A percentile compares a stretch with the other conserved stretches of the same genome.
Evolutionary conservation across 2,113 vertebrate genomes (phyloP).

Genomic region (Triplophysa dalaica): DNA sequence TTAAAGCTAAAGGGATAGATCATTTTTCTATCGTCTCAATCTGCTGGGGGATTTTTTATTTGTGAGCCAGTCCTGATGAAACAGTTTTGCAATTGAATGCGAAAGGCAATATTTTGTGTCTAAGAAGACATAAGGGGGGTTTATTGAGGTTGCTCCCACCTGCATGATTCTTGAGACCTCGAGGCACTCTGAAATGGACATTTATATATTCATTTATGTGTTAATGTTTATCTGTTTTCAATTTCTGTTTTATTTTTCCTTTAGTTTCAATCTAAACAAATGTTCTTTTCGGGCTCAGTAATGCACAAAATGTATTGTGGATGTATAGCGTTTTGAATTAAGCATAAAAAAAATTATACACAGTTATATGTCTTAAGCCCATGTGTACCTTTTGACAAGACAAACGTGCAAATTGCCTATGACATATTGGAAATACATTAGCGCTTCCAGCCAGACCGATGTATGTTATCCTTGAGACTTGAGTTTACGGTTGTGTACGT

Average conservation of each 20-base stretch:
- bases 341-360: too few species aligned
- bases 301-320: too few species aligned
- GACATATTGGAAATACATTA: neutral
- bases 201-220: too few species aligned
- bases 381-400: neutral
- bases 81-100: constrained; percentile 5
- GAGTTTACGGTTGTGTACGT: neutral
- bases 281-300: too few species aligned
- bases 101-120: constrained; percentile 8
- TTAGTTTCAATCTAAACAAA: too few species aligned
- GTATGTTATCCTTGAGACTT: neutral
- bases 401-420: neutral
- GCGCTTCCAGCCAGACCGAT: neutral
- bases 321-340: too few species aligned
- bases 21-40: neutral
- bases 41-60: neutral
- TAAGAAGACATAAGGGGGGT: neutral
- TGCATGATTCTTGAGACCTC: neutral
- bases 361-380: neutral
- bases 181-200: too few species aligned
- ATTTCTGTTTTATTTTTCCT: too few species aligned
- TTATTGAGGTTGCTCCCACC: constrained; percentile 2
- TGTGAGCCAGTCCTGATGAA: neutral
- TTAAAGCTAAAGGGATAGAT: neutral
- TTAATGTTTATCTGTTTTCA: too few species aligned